Evolutionary conservation across 2,888 invertebrate genomes (phyloP).

Genomic region (Orchesella flavescens): DNA sequence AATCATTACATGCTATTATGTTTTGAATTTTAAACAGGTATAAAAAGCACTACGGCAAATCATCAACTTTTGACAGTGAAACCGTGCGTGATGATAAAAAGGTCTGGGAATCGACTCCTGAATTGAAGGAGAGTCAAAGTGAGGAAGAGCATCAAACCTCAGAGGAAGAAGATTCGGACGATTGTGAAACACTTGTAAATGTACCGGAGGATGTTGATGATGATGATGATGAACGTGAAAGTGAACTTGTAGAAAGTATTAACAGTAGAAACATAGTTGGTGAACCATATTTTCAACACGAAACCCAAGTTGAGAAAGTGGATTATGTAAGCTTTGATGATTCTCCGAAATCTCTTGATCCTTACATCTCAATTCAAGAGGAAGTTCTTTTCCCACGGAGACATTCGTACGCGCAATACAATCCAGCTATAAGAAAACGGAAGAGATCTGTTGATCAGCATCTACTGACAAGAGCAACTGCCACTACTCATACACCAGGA

Average conservation of each 20-base stretch:
- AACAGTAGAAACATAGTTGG: not conserved
- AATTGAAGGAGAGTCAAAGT: no score
- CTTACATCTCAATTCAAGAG: conserved; percentile 23
- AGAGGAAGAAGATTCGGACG: no score
- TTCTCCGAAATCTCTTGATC: conserved; percentile 26
- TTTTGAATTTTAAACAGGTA: no score
- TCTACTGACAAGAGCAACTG: not conserved
- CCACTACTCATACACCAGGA: not conserved
- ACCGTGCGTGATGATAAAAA: no score
- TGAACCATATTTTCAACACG: not conserved
- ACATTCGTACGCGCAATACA: conserved; percentile 3
- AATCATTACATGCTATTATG: no score
- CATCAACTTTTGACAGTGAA: no score
- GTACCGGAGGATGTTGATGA: not conserved
- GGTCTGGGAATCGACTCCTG: no score
- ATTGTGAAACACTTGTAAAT: no score
- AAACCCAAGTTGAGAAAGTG: not conserved
- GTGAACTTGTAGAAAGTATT: not conserved
- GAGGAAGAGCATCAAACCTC: no score
- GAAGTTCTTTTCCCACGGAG: conserved; percentile 9
- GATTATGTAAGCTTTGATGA: conserved; percentile 11
- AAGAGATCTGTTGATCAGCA: conserved; percentile 30
- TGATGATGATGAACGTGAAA: not conserved
- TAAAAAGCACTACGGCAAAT: no score
- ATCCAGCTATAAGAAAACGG: not conserved